These are phyloP conservation scores for Leptonema lineaticorne DNA, from an alignment of 1,140 invertebrate genomes.

Conservation along the genomic window DNA sequence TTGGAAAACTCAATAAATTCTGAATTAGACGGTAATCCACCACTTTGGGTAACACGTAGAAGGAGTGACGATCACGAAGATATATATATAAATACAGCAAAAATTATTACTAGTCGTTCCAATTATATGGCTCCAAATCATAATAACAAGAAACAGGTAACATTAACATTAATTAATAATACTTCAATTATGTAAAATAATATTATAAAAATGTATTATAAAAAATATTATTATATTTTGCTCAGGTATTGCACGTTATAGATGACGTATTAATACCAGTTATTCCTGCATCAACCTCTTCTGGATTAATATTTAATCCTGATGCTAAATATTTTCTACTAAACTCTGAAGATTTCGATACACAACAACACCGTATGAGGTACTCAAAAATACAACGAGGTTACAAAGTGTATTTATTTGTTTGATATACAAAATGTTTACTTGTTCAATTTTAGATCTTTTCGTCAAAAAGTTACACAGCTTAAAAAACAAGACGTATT, in stretches of 20 bases:
- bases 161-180: constrained; percentile 28
- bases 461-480: constrained; percentile 70
- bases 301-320: constrained; percentile 70
- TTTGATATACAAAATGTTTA: constrained; percentile 20
- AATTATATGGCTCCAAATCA: constrained; percentile 63
- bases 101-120: constrained; percentile 68
- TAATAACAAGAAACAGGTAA: constrained; percentile 68
- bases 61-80: constrained; percentile 62
- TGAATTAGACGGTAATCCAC: constrained; percentile 76
- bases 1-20: constrained; percentile 67
- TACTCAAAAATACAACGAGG: constrained; percentile 45
- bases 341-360: constrained; percentile 70
- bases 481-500: constrained; percentile 74
- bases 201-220: constrained; percentile 1
- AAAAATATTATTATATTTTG: constrained; percentile 32
- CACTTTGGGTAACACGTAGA: constrained; percentile 73
- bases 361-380: constrained; percentile 66
- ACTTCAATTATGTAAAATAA: no score
- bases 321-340: constrained; percentile 76
- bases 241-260: constrained; percentile 80
- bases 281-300: constrained; percentile 57
- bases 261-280: constrained; percentile 78
- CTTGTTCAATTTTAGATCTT: constrained; percentile 59
- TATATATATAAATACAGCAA: constrained; percentile 80
- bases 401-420: constrained; percentile 23